Percentiles rank a stretch among this genome's conserved stretches.
Conservation (phyloP, 2,797 vertebrate genomes). For the Carcharodon carcharias region DNA sequence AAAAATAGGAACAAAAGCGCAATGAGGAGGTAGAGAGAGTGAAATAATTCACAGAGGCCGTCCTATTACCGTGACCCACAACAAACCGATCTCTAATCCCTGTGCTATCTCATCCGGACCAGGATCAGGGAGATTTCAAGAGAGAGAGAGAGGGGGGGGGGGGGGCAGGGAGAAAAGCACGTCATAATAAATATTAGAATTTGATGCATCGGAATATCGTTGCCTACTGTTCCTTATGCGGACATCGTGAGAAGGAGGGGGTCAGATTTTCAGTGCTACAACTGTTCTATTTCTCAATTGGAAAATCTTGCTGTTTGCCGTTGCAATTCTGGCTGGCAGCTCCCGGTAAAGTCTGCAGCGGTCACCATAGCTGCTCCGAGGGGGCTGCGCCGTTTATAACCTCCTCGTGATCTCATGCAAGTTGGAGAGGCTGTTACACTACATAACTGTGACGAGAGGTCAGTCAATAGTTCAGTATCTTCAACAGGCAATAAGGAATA, state of each 20-base stretch:
- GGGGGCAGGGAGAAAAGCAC: not conserved
- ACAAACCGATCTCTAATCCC: conserved; percentile 8
- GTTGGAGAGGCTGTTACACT: not conserved
- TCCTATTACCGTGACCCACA: not conserved
- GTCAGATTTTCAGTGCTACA: conserved; percentile 9
- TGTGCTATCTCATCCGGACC: not conserved
- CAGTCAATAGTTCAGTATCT: not conserved
- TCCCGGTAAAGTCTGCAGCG: not conserved
- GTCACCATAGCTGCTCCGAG: not conserved
- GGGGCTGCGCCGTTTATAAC: not conserved
- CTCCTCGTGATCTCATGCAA: not conserved
- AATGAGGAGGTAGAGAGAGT: not conserved
- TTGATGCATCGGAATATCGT: not conserved
- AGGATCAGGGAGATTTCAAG: not conserved
- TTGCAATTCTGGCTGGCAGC: not conserved
- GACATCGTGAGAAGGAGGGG: not conserved
- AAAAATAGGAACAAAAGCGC: conserved; percentile 11
- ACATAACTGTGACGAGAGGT: not conserved
- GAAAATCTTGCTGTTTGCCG: not conserved
- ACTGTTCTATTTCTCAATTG: not conserved
- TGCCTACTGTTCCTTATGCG: not conserved
- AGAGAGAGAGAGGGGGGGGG: not conserved
- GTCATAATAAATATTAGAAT: not conserved
- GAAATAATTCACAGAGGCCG: conserved; percentile 24
- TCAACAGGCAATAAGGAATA: not conserved